Percentiles rank a stretch among this genome's conserved stretches.
phyloP scores from a whole-genome alignment of 2,888 invertebrate genomes.

The Melieria crassipennis region DNA sequence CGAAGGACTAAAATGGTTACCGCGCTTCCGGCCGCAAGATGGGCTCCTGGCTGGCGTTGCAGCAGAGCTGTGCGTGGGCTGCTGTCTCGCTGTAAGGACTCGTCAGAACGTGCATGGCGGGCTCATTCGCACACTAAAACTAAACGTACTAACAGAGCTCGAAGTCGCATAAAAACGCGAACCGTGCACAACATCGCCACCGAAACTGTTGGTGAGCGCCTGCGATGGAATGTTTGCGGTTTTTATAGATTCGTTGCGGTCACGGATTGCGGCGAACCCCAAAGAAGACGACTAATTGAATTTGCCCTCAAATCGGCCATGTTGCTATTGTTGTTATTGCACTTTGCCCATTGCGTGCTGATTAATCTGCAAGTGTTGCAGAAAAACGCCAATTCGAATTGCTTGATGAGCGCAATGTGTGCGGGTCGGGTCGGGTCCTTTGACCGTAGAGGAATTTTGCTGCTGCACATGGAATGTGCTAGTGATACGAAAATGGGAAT shows the following conservation, averaged over 20 bases:
- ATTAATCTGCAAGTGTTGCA: constrained; percentile 32
- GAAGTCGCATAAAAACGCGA: constrained; percentile 10
- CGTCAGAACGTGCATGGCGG: constrained; percentile 3
- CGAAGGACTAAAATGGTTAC: constrained; percentile 20
- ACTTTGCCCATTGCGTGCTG: constrained; percentile 23
- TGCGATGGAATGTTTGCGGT: constrained; percentile 10
- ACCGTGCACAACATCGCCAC: constrained; percentile 19
- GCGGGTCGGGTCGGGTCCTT: constrained; percentile 4
- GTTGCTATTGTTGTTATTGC: background rate
- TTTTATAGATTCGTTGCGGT: constrained; percentile 31
- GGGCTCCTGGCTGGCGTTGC: constrained; percentile 51
- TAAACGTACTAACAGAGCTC: constrained; percentile 5
- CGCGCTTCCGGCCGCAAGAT: constrained; percentile 52
- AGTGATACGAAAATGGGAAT: background rate
- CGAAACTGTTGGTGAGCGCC: constrained; percentile 19
- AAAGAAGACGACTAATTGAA: constrained; percentile 27
- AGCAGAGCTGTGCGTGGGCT: constrained; percentile 27
- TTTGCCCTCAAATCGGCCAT: constrained; percentile 16
- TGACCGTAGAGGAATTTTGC: background rate
- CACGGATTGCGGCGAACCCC: constrained; percentile 19
- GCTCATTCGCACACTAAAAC: constrained; percentile 1
- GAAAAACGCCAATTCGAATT: constrained; percentile 11
- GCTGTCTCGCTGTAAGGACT: background rate
- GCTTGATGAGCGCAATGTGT: constrained; percentile 17
- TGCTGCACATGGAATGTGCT: background rate